Percentiles rank a stretch among this genome's conserved stretches.
Conservation (phyloP, 2,888 invertebrate genomes). For the Apotomis betuletana region DNA sequence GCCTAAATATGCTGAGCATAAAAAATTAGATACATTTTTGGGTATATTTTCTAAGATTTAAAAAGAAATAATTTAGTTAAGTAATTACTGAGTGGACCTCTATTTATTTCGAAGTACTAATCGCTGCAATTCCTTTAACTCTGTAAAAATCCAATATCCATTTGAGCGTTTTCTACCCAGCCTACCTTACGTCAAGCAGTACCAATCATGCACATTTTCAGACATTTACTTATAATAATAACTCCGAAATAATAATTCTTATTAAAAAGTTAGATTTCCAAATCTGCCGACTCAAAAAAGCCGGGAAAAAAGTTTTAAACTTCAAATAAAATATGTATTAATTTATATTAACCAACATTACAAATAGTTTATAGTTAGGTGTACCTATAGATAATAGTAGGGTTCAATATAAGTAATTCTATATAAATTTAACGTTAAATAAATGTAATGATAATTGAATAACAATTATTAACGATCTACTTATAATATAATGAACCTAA, state of each 20-base stretch:
- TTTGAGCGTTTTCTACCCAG: constrained; percentile 29
- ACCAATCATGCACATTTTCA: constrained; percentile 13
- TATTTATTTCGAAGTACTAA: constrained; percentile 16
- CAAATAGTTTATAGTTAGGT: too few relatives aligned
- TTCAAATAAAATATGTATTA: too few relatives aligned
- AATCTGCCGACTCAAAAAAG: neutral
- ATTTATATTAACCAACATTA: too few relatives aligned
- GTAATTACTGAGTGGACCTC: constrained; percentile 29
- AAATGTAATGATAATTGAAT: too few relatives aligned
- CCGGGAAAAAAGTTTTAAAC: neutral
- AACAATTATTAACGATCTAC: too few relatives aligned
- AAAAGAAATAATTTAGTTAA: neutral
- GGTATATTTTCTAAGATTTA: neutral
- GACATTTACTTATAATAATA: neutral
- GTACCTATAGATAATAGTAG: too few relatives aligned
- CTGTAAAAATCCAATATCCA: constrained; percentile 7
- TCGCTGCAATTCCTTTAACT: constrained; percentile 31
- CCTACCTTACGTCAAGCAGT: neutral
- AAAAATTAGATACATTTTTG: neutral
- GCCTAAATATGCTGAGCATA: neutral
- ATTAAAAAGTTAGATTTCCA: neutral
- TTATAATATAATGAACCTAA: neutral
- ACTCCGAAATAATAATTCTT: neutral
- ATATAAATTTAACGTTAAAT: too few relatives aligned
- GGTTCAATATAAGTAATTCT: too few relatives aligned